Base-by-base conservation (phyloP, 2,113 vertebrate species). In the Pampusana beccarii region DNA sequence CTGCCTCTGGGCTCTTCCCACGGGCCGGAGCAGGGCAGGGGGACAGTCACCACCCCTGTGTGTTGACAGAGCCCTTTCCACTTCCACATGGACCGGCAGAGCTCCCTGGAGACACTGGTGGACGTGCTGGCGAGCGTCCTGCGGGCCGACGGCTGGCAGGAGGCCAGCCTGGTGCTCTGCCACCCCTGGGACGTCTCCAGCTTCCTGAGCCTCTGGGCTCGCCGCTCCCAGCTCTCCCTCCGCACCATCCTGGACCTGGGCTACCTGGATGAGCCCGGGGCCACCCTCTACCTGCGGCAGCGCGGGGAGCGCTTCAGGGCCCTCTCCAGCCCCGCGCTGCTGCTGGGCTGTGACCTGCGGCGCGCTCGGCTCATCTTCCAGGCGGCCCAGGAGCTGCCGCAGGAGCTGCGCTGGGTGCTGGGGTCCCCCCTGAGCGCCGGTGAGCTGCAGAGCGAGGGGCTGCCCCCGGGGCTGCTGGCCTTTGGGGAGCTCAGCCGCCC, bases 391-490 rank as follows among this genome's bases (percentile, higher is more conserved):
- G 97, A 97, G 28, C 90, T 93, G 2, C 93, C 84, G 1, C 98
- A 98, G 1, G 98, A 99, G 1, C 96, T 99, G 57, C 98, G 98
- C 90, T 99, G 99, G 99, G 88, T 99, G 90, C 98, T 99, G 98
- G 99, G 99, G 88, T 98, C 98, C 19, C 99, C 99, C 0, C 97
- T 99, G 83, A 98, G 98, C 0, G 92, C 98, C 0, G 95, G 98
- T 2, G 98, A 98, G 3, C 98, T 99, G 82, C 99, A 99, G 94
- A 98, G 98, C 0, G 94, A 98, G 5, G 99, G 98, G 19, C 97
- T 99, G 90, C 99, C 99, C 3, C 97, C 97, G 0, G 99, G 99
- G 36, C 96, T 99, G 17, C 89, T 99, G 71, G 99, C 99, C 6
- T 99, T 98, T 1, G 99, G 99, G 1, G 99, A 99, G 95, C 98